These are phyloP conservation scores for Hippoglossus stenolepis DNA, from an alignment of 2,113 vertebrate genomes.

Conservation along the genomic window DNA sequence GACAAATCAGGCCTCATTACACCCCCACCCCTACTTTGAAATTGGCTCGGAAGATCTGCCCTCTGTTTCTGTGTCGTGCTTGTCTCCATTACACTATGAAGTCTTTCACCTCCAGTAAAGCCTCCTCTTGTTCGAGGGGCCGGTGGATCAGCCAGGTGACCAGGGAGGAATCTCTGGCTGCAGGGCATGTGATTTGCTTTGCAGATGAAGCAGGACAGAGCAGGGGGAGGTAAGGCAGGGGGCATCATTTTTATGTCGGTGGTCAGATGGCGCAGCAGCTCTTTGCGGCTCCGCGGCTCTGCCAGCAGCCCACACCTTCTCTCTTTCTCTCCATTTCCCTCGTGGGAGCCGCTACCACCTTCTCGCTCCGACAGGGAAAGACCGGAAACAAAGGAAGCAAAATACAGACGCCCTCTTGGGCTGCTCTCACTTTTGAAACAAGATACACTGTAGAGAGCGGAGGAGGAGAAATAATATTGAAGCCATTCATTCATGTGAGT, in stretches of 20 bases:
- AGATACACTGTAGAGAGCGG: slow-evolving; percentile 59
- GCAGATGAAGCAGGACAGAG: slow-evolving; percentile 59
- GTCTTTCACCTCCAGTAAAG: slow-evolving; percentile 55
- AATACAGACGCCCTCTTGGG: slow-evolving; percentile 64
- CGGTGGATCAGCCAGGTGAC: slow-evolving; percentile 70
- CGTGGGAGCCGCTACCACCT: slow-evolving; percentile 67
- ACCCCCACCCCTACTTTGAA: slow-evolving; percentile 78
- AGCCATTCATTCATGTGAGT: slow-evolving; percentile 63
- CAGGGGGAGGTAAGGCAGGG: neutral
- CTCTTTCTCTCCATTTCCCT: slow-evolving; percentile 54
- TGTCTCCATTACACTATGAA: slow-evolving; percentile 57
- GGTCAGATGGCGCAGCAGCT: slow-evolving; percentile 59
- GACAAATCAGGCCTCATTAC: slow-evolving; percentile 85
- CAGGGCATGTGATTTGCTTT: slow-evolving; percentile 56
- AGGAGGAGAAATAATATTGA: slow-evolving; percentile 60
- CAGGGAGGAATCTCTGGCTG: slow-evolving; percentile 52
- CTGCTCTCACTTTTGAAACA: slow-evolving; percentile 66
- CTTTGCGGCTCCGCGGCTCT: slow-evolving; percentile 57
- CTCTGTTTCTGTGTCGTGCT: slow-evolving; percentile 35
- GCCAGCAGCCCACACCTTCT: slow-evolving; percentile 64
- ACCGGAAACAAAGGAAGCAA: slow-evolving; percentile 73
- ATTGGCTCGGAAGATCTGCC: slow-evolving; percentile 76
- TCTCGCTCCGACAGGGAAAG: slow-evolving; percentile 64
- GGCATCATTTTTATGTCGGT: slow-evolving; percentile 53
- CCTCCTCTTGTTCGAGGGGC: slow-evolving; percentile 50